A percentile compares a stretch with the other conserved stretches of the same genome.
phyloP scores from a whole-genome alignment of 2,797 vertebrate species.

The Coreius guichenoti region DNA sequence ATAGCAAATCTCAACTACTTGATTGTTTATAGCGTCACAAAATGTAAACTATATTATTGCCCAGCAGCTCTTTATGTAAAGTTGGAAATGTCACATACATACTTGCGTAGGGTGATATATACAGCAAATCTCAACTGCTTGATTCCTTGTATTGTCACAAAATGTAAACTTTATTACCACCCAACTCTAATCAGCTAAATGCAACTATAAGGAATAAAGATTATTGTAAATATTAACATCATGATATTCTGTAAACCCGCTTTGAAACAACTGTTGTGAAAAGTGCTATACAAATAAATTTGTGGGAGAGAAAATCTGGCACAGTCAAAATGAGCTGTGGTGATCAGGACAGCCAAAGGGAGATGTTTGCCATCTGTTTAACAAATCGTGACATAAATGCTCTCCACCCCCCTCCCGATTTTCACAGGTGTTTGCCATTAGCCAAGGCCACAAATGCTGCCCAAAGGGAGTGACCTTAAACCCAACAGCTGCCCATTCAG shows the following conservation, averaged over 20 bases:
- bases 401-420: constrained; percentile 44
- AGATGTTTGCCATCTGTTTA: constrained; percentile 66
- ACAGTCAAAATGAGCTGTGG: constrained; percentile 10
- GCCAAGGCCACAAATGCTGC: constrained; percentile 52
- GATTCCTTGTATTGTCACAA: not conserved
- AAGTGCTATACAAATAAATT: not conserved
- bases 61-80: too few species aligned
- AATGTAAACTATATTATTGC: not conserved
- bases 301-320: constrained; percentile 7
- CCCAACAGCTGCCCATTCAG: constrained; percentile 53
- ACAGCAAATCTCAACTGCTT: not conserved
- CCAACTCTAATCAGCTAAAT: not conserved
- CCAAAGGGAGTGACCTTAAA: constrained; percentile 45
- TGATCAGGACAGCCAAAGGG: constrained; percentile 58
- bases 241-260: not conserved
- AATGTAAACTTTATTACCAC: not conserved
- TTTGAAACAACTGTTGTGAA: not conserved
- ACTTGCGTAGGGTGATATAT: not conserved
- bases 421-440: constrained; percentile 66
- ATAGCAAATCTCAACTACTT: not conserved
- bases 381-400: constrained; percentile 59
- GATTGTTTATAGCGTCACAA: not conserved
- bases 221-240: not conserved
- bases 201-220: not conserved
- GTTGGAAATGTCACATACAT: too few species aligned